Evolutionary conservation across 2,113 vertebrate species (phyloP).

Genomic region (Gymnorhina tibicen): DNA sequence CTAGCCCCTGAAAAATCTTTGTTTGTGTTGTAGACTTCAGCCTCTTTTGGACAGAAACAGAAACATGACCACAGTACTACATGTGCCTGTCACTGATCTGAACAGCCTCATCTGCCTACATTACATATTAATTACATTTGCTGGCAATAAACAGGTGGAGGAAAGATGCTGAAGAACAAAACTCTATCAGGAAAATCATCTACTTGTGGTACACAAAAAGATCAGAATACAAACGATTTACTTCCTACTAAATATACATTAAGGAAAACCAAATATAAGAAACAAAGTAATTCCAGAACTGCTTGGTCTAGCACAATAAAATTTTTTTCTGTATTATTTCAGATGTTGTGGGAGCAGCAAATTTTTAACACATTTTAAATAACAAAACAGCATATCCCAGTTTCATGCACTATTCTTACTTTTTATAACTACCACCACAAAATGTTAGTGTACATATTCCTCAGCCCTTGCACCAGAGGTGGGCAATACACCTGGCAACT

Average conservation of each 20-base stretch:
- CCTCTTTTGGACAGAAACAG: background rate
- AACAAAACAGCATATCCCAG: background rate
- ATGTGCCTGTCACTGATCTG: background rate
- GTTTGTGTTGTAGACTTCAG: background rate
- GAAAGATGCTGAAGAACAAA: background rate
- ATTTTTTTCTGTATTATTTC: background rate
- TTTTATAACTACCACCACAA: background rate
- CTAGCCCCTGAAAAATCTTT: background rate
- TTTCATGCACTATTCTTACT: background rate
- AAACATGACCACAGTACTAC: background rate
- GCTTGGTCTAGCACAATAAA: background rate
- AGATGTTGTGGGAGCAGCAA: background rate
- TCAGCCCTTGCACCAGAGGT: constrained; percentile 14
- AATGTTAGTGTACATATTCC: background rate
- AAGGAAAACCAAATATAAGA: background rate
- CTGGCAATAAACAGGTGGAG: background rate
- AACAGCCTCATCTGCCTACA: background rate
- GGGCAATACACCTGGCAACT: background rate
- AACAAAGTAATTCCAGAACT: background rate
- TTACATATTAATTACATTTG: background rate
- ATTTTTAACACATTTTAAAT: background rate
- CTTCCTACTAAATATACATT: background rate
- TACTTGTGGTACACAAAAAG: background rate
- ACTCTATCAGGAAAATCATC: background rate
- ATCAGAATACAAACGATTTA: background rate